These are phyloP conservation scores for Cataglyphis hispanica DNA, from an alignment of 1,140 invertebrate genomes.

Conservation along the genomic window DNA sequence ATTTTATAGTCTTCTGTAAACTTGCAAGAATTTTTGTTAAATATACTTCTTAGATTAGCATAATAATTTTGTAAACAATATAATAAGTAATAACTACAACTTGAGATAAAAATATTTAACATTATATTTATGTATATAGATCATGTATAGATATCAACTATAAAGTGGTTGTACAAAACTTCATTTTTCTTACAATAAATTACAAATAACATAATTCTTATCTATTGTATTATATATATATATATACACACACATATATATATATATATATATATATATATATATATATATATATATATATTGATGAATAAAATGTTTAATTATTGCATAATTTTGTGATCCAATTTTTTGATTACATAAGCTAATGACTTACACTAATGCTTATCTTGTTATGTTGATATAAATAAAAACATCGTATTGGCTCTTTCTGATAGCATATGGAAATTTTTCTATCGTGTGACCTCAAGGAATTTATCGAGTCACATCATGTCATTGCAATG, in stretches of 20 bases:
- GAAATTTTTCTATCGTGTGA: constrained; percentile 53
- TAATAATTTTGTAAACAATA: not conserved
- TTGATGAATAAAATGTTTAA: constrained; percentile 30
- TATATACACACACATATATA: no score
- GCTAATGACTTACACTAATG: not conserved
- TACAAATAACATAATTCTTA: not conserved
- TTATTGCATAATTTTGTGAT: constrained; percentile 2
- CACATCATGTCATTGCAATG: constrained; percentile 3
- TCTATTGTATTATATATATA: constrained; percentile 5
- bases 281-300: constrained; percentile 9
- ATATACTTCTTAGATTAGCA: not conserved
- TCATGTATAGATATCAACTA: constrained; percentile 17
- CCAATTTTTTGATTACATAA: constrained; percentile 13
- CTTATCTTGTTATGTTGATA: constrained; percentile 18
- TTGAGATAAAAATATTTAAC: constrained; percentile 39
- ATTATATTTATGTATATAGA: constrained; percentile 28
- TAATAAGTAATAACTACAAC: constrained; percentile 17
- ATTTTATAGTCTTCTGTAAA: not conserved
- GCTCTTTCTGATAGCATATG: constrained; percentile 12
- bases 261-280: no score
- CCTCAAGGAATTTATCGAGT: not conserved
- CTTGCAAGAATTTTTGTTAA: not conserved
- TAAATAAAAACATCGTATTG: constrained; percentile 43
- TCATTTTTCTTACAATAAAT: not conserved
- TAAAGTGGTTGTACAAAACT: constrained; percentile 10